A percentile compares a stretch with the other conserved stretches of the same genome.
Conservation (phyloP, 2,797 vertebrate species). For the Jordanella pulchra region DNA sequence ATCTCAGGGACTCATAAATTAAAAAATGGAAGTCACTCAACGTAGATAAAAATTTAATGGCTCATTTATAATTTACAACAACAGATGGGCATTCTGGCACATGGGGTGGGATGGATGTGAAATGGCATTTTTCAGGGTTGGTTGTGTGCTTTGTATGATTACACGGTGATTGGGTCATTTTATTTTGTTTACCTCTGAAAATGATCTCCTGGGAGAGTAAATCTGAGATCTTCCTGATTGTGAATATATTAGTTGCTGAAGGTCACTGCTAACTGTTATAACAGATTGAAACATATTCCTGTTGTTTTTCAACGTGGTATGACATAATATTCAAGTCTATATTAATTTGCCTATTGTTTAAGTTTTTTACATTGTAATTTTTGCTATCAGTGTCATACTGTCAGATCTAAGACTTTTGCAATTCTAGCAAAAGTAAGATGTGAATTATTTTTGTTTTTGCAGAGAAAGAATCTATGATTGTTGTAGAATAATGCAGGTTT, state of each 20-base stretch:
- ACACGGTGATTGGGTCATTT: slow-evolving; percentile 55
- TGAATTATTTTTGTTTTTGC: too few species aligned
- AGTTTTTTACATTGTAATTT: slow-evolving; percentile 1
- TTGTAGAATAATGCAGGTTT: too few species aligned
- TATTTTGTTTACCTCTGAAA: slow-evolving; percentile 57
- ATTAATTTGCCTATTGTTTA: not conserved
- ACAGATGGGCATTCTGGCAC: slow-evolving; percentile 82
- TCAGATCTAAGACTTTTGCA: too few species aligned
- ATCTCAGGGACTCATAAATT: slow-evolving; percentile 81
- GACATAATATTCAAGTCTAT: not conserved
- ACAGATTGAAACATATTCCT: not conserved
- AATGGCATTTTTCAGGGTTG: slow-evolving; percentile 53
- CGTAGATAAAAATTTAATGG: slow-evolving; percentile 85
- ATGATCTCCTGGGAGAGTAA: slow-evolving; percentile 18
- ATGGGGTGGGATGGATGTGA: slow-evolving; percentile 56
- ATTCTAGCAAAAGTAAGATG: too few species aligned
- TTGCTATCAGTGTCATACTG: slow-evolving; percentile 33
- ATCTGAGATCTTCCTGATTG: slow-evolving; percentile 9
- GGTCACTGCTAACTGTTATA: slow-evolving; percentile 24
- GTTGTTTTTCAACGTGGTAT: slow-evolving; percentile 2
- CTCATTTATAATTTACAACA: slow-evolving; percentile 87
- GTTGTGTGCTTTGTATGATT: slow-evolving; percentile 67
- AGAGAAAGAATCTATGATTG: too few species aligned
- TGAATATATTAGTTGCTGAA: slow-evolving; percentile 24
- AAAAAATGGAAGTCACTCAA: slow-evolving; percentile 87